Conservation (phyloP, 2,888 invertebrate genomes). For the Leptinotarsa tumamoca region DNA sequence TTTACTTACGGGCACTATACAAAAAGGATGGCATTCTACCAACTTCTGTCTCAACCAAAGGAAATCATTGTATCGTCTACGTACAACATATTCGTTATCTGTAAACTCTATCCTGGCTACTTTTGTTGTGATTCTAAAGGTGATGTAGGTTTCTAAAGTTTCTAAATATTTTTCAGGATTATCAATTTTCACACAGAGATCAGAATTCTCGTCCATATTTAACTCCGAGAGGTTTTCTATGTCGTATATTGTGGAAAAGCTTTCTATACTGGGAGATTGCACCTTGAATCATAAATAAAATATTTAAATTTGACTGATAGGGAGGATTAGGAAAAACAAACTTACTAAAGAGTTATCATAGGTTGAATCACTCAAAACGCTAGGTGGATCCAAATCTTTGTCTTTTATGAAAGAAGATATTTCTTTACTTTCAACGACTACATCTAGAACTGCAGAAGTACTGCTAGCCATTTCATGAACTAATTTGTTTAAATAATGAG, state of each 20-base stretch:
- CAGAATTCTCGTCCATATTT: conserved; percentile 69
- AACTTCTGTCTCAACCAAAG: conserved; percentile 76
- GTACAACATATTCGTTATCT: conserved; percentile 74
- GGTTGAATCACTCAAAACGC: conserved; percentile 60
- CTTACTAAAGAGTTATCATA: conserved; percentile 63
- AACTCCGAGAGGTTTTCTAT: conserved; percentile 70
- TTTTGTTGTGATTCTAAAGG: conserved; percentile 77
- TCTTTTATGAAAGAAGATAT: conserved; percentile 61
- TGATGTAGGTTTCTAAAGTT: conserved; percentile 78
- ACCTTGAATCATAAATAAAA: conserved; percentile 62
- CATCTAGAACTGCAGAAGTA: conserved; percentile 65
- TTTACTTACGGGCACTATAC: conserved; percentile 75
- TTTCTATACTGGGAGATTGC: conserved; percentile 72
- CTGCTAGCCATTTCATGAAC: conserved; percentile 53
- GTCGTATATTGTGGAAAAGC: conserved; percentile 72
- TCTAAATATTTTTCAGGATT: conserved; percentile 80
- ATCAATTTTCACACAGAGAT: conserved; percentile 76
- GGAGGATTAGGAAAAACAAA: conserved; percentile 16
- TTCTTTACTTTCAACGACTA: conserved; percentile 65
- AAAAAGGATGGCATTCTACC: conserved; percentile 75
- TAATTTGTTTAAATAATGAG: conserved; percentile 25
- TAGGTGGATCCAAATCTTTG: conserved; percentile 56
- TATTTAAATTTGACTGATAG: conserved; percentile 25
- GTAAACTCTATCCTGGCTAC: conserved; percentile 75
- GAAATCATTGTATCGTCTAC: conserved; percentile 80